Percentiles rank a stretch among this genome's conserved stretches.
These are phyloP conservation scores for Phyllostomus discolor DNA, from an alignment of 2,113 vertebrate genomes.

Conservation along the genomic window DNA sequence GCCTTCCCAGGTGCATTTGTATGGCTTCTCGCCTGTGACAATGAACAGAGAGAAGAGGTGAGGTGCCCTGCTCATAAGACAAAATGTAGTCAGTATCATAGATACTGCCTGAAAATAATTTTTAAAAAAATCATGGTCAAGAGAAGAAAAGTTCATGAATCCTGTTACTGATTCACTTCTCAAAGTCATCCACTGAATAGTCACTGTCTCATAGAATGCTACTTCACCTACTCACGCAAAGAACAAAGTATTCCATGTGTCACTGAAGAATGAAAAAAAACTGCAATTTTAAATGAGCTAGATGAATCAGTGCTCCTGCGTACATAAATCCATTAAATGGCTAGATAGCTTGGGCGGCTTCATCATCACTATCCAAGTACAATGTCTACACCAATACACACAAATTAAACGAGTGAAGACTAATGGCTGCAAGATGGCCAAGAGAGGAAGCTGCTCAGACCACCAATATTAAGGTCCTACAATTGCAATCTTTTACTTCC, in stretches of 20 bases:
- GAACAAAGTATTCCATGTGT: neutral
- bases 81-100: too few relatives aligned
- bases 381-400: neutral
- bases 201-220: neutral
- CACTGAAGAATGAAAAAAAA: neutral
- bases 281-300: neutral
- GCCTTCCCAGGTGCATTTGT: slow-evolving; percentile 97
- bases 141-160: neutral
- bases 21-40: slow-evolving; percentile 94
- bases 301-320: neutral
- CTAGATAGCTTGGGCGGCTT: neutral
- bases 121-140: neutral
- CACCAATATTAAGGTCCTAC: neutral
- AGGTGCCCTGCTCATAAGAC: neutral
- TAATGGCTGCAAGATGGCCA: neutral
- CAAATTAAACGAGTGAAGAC: neutral
- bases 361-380: neutral
- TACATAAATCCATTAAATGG: neutral
- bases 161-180: neutral
- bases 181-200: neutral
- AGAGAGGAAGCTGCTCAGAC: neutral
- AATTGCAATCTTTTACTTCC: neutral
- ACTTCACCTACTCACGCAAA: neutral
- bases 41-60: neutral
- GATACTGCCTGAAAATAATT: neutral